Conservation (phyloP, 2,888 invertebrate genomes). For the Adelphocoris suturalis region DNA sequence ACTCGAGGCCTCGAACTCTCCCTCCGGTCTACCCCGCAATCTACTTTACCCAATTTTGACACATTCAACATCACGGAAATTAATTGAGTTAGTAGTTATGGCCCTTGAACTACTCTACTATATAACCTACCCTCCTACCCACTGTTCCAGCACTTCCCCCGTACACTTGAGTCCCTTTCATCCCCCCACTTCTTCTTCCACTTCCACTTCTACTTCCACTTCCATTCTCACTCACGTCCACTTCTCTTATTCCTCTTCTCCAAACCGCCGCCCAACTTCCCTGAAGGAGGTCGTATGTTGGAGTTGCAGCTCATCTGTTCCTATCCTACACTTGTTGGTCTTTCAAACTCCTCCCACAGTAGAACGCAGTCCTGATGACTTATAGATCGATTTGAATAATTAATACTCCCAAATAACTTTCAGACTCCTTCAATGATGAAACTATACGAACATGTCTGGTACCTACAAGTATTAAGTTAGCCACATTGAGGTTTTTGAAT, state of each 20-base stretch:
- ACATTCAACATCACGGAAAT: conserved; percentile 70
- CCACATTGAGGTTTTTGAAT: too few species aligned
- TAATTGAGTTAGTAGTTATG: conserved; percentile 71
- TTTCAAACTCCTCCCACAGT: not conserved
- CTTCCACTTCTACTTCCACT: not conserved
- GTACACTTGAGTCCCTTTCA: conserved; percentile 8
- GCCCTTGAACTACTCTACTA: conserved; percentile 66
- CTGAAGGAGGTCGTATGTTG: conserved; percentile 10
- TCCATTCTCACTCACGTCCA: conserved; percentile 34
- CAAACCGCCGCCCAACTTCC: conserved; percentile 19
- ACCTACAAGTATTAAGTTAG: too few species aligned
- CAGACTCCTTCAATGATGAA: too few species aligned
- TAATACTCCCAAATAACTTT: not conserved
- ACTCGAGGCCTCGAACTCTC: conserved; percentile 42
- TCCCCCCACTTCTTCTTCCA: too few species aligned
- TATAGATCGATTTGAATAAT: not conserved
- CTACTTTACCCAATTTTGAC: conserved; percentile 71
- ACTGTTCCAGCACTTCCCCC: conserved; percentile 28
- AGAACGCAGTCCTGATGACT: not conserved
- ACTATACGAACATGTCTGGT: too few species aligned
- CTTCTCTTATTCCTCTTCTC: conserved; percentile 33
- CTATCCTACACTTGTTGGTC: conserved; percentile 30
- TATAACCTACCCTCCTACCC: conserved; percentile 51
- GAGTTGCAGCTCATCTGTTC: conserved; percentile 27
- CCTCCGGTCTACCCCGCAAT: conserved; percentile 55